phyloP scores from a whole-genome alignment of 2,888 invertebrate genomes.

The Cotesia congregata region DNA sequence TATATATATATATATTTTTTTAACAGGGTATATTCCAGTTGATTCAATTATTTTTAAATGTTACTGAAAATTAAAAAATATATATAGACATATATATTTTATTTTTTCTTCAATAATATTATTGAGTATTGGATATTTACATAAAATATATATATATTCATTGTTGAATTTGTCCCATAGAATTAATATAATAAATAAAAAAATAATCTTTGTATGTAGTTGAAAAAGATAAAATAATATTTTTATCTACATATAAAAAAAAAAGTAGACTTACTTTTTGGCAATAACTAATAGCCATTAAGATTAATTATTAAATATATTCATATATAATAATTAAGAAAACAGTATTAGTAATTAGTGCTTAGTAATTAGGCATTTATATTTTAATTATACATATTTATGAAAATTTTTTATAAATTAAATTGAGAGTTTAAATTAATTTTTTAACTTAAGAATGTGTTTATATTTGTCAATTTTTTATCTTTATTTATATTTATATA shows the following conservation, averaged over 20 bases:
- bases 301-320: neutral
- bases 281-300: neutral
- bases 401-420: too few species aligned
- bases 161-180: neutral
- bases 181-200: neutral
- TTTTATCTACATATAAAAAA: neutral
- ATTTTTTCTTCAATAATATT: neutral
- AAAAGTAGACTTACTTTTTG: neutral
- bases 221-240: neutral
- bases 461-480: too few species aligned
- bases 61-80: neutral
- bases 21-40: neutral
- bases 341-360: too few species aligned
- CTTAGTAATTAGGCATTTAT: too few species aligned
- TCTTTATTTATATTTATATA: too few species aligned
- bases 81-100: neutral
- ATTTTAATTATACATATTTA: too few species aligned
- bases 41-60: neutral
- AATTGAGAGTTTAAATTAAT: too few species aligned
- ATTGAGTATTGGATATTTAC: neutral
- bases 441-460: too few species aligned
- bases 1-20: too few species aligned
- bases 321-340: too few species aligned
- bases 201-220: neutral
- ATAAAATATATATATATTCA: constrained; percentile 6